Base-by-base conservation (phyloP, 2,797 vertebrate species). In the Falco novaeseelandiae region DNA sequence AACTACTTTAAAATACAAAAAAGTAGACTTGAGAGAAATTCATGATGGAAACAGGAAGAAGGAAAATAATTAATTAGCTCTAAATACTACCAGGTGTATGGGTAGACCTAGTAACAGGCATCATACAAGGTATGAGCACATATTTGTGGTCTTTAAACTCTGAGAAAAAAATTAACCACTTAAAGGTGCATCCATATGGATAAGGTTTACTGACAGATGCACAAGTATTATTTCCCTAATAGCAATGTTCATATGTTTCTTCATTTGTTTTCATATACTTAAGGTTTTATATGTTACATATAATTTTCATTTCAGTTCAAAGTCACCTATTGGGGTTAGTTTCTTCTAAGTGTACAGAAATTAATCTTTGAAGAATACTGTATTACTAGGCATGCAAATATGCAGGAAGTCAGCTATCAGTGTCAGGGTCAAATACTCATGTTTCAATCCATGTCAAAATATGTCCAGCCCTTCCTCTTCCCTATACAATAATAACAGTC, bases 191-290 rank as follows among this genome's bases (percentile, higher is more conserved):
- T 76, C 26, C 16, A 10, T 52, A 34, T 34, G 17, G 18, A 20
- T 86, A 38, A 83, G 26, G 25, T 6, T 78, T 79, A 59, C 32
- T 92, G 42, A 38, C 54, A 77, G 36, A 72, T 54, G 38, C 29
- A 66, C 16, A 61, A 61, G 10, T 48, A 26, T 81, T 89, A 38
- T 51, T 52, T 80, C 9, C 13, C 52, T 70, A 25, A 81, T 36
- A 79, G 19, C 6, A n/a, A 16, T 44, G 8, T 66, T 77, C 11
- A 38, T 46, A 36, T 52, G 4, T 82, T 66, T 76, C 38, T 94
- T 96, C 26, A 36, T 51, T 62, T 88, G 51, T 89, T 95, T 94
- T 85, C 34, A 76, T 51, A 49, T 44, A 51, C 61, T 94, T 82
- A 77, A 42, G 25, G 8, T 38, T 81, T 80, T 65, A 73, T 15